Conservation (phyloP, 2,797 vertebrate species). For the Octomys mimax region DNA sequence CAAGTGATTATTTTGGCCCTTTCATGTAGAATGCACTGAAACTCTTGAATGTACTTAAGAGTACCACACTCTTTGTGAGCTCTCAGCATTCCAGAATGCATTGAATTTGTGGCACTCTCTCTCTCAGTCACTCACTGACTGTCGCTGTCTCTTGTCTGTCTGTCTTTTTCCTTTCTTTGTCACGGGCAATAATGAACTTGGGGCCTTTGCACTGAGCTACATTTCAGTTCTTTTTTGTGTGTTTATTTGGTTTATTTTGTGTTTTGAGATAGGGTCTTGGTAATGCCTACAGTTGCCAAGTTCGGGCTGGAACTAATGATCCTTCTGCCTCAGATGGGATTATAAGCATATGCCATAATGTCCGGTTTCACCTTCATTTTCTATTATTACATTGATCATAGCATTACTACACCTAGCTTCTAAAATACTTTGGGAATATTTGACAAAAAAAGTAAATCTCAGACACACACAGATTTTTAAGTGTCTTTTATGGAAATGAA, state of each 20-base stretch:
- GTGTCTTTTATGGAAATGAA: constrained; percentile 52
- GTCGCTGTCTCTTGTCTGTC: neutral
- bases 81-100: neutral
- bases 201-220: neutral
- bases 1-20: neutral
- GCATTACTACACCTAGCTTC: neutral
- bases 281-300: neutral
- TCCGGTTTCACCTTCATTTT: neutral
- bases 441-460: neutral
- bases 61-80: neutral
- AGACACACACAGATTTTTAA: neutral
- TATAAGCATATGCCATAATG: neutral
- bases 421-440: constrained; percentile 25
- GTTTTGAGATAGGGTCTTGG: neutral
- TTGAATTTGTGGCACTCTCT: neutral
- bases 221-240: neutral
- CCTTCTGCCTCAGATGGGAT: neutral
- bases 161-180: neutral
- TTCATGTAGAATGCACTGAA: neutral
- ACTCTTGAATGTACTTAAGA: neutral
- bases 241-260: neutral
- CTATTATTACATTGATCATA: neutral
- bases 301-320: neutral
- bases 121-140: neutral
- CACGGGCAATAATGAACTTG: neutral